phyloP scores from a whole-genome alignment of 1,140 invertebrate genomes.

The Aphaenogaster floridana region DNA sequence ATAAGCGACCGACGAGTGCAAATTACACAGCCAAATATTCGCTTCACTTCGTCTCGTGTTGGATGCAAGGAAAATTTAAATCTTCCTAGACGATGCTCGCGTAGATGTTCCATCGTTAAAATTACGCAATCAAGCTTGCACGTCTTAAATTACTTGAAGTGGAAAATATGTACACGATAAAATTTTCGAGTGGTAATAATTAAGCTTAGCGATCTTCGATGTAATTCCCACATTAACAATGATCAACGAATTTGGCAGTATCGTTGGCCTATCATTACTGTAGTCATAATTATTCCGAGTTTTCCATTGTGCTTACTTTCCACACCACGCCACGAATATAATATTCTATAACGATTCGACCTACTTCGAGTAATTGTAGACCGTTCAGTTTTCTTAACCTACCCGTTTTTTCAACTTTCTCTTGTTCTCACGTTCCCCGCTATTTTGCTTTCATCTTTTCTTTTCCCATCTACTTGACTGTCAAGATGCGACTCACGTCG shows the following conservation, averaged over 20 bases:
- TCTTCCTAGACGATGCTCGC: not conserved
- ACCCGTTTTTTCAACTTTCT: constrained; percentile 20
- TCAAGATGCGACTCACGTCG: constrained; percentile 44
- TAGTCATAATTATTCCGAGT: constrained; percentile 58
- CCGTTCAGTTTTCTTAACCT: constrained; percentile 47
- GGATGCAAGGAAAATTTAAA: not conserved
- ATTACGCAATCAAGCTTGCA: not conserved
- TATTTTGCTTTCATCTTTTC: constrained; percentile 40
- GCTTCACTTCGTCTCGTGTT: not conserved
- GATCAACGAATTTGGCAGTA: constrained; percentile 51
- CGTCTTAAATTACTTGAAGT: not conserved
- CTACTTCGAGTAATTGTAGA: constrained; percentile 71
- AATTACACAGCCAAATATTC: constrained; percentile 45
- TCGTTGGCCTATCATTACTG: not conserved
- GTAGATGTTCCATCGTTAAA: not conserved
- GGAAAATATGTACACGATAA: not conserved
- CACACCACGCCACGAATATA: constrained; percentile 43
- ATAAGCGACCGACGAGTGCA: constrained; percentile 43
- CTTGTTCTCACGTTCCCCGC: not conserved
- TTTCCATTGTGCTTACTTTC: constrained; percentile 41
- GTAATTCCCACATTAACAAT: not conserved
- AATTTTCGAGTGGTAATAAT: not conserved
- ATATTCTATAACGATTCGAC: constrained; percentile 67
- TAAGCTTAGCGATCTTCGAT: not conserved
- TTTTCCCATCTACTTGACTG: constrained; percentile 52